Evolutionary conservation across 23 tunicate species (phyloP), one percentile per base, ranked within the genome.

Genomic region (Trididemnum nubilum): DNA sequence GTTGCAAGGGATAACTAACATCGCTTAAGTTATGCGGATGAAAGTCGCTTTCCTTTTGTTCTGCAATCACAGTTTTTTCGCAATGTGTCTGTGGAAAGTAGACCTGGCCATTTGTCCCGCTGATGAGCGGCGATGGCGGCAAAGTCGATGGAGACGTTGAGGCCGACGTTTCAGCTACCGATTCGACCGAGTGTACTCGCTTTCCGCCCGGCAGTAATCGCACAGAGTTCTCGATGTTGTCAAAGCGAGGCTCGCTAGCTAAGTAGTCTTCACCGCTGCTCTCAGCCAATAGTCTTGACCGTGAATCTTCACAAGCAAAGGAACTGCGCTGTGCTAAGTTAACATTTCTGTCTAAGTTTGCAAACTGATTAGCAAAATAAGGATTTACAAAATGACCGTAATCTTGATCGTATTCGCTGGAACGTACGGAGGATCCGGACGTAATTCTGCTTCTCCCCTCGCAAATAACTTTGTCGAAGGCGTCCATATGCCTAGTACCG

Each of bases 141-240:
- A 77, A 54, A 9, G 73, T 80, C 3, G 87, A 59, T 12, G 87
- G 87, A 2, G 87, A 83, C 27, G 87, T 81, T 1, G 87, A 83
- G 24, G 81, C 49, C 71, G 87, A 73, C 66, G 81, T 83, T 58
- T 83, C 87, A 1, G 67, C 61, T 25, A 75, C 36, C 37, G 87
- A 83, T 73, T 83, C 87, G n/a, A 83, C 87, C 38, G 87, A 83
- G 34, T 83, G 76, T 28, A 83, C 59, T 18, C 86, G 78, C 38
- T 63, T 73, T 2, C 58, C 81, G 27, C 51, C 73, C 49, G 87
- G 29, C 4, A 31, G 25, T 12, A 24, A 37, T 9, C 26, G 72
- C 2, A 73, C 73, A 33, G 73, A 9, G 36, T 37, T 2, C 3
- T 37, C 81, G 66, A 77, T 51, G 67, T 54, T 33, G 29, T 32